Percentiles rank a stretch among this genome's conserved stretches.
Evolutionary conservation across 2,797 vertebrate species (phyloP).

Genomic region (Thaleichthys pacificus): DNA sequence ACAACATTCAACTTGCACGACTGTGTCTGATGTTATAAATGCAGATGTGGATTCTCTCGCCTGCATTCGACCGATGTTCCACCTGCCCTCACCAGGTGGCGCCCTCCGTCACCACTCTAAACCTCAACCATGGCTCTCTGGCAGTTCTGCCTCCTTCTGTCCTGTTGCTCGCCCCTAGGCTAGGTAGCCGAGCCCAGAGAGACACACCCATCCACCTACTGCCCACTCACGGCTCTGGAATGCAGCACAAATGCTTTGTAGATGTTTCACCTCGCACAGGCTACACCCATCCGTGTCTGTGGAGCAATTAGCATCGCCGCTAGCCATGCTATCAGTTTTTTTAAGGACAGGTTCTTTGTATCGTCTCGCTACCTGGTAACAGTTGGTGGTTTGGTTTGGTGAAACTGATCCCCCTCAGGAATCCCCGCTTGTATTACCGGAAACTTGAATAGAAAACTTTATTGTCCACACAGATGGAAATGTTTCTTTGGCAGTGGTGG

Average conservation of each 20-base stretch:
- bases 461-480: too few relatives aligned
- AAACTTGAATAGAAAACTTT: too few relatives aligned
- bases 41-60: too few relatives aligned
- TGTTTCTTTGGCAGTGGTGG: too few relatives aligned
- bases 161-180: neutral
- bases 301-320: conserved; percentile 21
- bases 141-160: neutral
- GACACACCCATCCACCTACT: conserved; percentile 53
- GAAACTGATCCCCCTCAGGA: neutral
- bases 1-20: too few relatives aligned
- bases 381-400: neutral
- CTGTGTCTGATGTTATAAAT: too few relatives aligned
- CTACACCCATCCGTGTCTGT: conserved; percentile 49
- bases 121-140: too few relatives aligned
- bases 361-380: neutral
- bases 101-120: conserved; percentile 15
- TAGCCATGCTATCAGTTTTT: conserved; percentile 5
- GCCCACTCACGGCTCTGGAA: conserved; percentile 60
- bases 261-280: conserved; percentile 50
- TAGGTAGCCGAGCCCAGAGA: neutral
- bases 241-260: conserved; percentile 66
- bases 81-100: conserved; percentile 36
- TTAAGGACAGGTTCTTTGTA: neutral
- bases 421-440: neutral
- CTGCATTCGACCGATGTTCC: too few relatives aligned